Evolutionary conservation across 64 coral and sea anemone genomes (phyloP).

Genomic region (Astreopora myriophthalma): DNA sequence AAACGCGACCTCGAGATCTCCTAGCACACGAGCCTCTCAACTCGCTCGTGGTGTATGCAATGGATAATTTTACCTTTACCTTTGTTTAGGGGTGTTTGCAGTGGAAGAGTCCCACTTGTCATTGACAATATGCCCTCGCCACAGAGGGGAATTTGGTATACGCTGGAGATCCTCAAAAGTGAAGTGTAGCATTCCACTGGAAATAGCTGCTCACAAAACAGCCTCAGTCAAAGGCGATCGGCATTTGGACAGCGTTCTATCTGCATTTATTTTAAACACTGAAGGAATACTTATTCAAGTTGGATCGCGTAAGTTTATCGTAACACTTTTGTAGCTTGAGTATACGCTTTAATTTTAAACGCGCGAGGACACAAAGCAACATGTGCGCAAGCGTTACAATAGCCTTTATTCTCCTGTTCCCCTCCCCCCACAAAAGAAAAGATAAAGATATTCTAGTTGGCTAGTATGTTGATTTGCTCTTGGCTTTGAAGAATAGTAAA

Average conservation of each 20-base stretch:
- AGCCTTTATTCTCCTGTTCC: too few species aligned
- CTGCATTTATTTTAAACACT: background rate
- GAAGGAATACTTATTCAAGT: constrained; percentile 13
- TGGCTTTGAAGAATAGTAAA: background rate
- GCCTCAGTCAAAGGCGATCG: constrained; percentile 18
- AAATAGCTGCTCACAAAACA: constrained; percentile 32
- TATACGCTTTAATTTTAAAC: too few species aligned
- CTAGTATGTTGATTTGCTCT: too few species aligned
- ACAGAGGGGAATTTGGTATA: constrained; percentile 40
- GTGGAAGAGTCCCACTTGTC: constrained; percentile 44
- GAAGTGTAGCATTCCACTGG: constrained; percentile 7
- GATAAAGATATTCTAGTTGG: too few species aligned
- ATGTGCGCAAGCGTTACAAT: too few species aligned
- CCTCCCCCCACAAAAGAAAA: too few species aligned
- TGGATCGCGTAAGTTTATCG: constrained; percentile 57
- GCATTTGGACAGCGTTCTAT: background rate
- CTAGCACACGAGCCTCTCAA: too few species aligned
- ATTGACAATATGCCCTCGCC: constrained; percentile 27
- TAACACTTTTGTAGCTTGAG: too few species aligned
- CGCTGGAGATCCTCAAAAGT: constrained; percentile 54
- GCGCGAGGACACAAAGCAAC: too few species aligned
- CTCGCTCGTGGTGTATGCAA: too few species aligned
- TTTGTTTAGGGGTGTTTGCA: constrained; percentile 33
- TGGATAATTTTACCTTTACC: too few species aligned
- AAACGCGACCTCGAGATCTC: too few species aligned